Percentiles rank a stretch among this genome's conserved stretches.
These are phyloP conservation scores for Pitangus sulphuratus DNA, from an alignment of 2,797 vertebrate species.

Conservation along the genomic window DNA sequence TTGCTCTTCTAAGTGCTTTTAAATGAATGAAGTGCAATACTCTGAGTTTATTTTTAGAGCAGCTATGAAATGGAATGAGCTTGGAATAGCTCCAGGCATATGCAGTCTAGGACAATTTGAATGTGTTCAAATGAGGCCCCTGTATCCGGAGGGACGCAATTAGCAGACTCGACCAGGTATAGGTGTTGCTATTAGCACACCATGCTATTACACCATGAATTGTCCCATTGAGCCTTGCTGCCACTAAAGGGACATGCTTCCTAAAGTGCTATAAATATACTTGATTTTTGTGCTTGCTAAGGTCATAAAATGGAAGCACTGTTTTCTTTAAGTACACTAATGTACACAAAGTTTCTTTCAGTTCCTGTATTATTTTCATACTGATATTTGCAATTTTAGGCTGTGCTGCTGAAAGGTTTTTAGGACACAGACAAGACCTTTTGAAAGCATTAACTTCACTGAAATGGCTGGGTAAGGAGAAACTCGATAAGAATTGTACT, in stretches of 20 bases:
- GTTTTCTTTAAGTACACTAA: not conserved
- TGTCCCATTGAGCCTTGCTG: not conserved
- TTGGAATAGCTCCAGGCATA: slow-evolving; percentile 40
- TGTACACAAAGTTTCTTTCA: not conserved
- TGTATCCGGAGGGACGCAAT: slow-evolving; percentile 46
- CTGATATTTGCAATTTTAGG: not conserved
- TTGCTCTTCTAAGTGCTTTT: not conserved
- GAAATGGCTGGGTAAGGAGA: not conserved
- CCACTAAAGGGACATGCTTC: not conserved
- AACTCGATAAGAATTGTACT: not conserved
- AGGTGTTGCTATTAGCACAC: slow-evolving; percentile 9
- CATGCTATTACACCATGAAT: slow-evolving; percentile 2
- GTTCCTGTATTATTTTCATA: not conserved
- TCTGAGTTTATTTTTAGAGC: slow-evolving; percentile 30
- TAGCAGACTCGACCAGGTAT: not conserved
- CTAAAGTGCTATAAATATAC: slow-evolving; percentile 3
- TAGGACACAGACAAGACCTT: not conserved
- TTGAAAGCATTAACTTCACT: not conserved
- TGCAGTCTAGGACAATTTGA: not conserved
- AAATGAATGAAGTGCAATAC: not conserved
- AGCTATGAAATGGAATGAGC: slow-evolving; percentile 12
- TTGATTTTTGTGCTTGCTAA: slow-evolving; percentile 14
- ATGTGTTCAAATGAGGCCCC: not conserved
- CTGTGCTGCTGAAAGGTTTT: not conserved
- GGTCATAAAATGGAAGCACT: not conserved